Conservation (phyloP, 2,888 invertebrate species). For the Lapara coniferarum region DNA sequence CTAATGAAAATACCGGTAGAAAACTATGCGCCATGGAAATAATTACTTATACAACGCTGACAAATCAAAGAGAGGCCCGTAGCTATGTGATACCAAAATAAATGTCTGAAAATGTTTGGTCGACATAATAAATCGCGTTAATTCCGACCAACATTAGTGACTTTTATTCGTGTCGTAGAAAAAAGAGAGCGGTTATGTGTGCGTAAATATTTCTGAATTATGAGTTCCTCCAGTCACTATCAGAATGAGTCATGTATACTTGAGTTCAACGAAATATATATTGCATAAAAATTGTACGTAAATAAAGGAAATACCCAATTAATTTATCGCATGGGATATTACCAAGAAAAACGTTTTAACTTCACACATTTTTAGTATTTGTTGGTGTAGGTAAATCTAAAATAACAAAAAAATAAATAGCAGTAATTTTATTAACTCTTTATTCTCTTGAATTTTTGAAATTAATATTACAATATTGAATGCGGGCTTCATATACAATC, state of each 20-base stretch:
- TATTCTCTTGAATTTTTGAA: conserved; percentile 83
- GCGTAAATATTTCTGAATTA: conserved; percentile 4
- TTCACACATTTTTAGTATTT: conserved; percentile 21
- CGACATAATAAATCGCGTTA: conserved; percentile 16
- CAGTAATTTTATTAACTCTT: conserved; percentile 79
- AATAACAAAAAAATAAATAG: conserved; percentile 48
- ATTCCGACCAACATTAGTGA: conserved; percentile 13
- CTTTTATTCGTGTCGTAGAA: conserved; percentile 20
- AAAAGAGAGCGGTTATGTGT: conserved; percentile 14
- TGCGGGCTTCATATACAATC: conserved; percentile 82
- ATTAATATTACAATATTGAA: conserved; percentile 84
- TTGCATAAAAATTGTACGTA: background rate
- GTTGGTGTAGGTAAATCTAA: conserved; percentile 13
- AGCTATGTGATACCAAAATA: conserved; percentile 17
- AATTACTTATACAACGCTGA: conserved; percentile 1
- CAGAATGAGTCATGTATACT: background rate
- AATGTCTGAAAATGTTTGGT: conserved; percentile 20
- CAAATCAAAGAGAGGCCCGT: conserved; percentile 8
- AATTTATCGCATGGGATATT: background rate
- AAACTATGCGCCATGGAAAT: conserved; percentile 1
- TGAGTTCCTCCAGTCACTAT: background rate
- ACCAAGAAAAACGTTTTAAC: background rate
- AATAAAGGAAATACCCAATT: background rate
- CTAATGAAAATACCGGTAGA: background rate
- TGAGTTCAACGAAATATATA: background rate